Conservation (phyloP, 1,140 invertebrate species). For the Meloidogyne chitwoodi region DNA sequence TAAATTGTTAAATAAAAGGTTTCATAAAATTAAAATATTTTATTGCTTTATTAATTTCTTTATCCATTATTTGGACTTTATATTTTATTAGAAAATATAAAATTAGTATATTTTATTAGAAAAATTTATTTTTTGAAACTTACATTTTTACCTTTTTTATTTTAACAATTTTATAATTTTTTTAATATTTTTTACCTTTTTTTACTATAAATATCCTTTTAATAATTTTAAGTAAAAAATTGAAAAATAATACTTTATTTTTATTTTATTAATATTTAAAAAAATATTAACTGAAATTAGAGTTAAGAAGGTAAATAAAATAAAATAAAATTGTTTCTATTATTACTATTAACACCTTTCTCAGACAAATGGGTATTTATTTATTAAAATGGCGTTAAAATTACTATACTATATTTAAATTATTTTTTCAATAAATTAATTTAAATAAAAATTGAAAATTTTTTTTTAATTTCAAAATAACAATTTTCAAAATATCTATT, state of each 20-base stretch:
- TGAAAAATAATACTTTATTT: not conserved
- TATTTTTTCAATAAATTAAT: not conserved
- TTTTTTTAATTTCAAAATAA: not conserved
- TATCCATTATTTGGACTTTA: too few species aligned
- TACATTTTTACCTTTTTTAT: too few species aligned
- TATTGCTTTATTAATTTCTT: too few species aligned
- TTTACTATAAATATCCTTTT: not conserved
- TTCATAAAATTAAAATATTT: too few species aligned
- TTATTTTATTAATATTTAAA: not conserved
- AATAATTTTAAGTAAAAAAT: constrained; percentile 7
- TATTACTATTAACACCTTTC: not conserved
- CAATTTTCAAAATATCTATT: not conserved
- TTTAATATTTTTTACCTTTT: not conserved
- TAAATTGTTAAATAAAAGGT: too few species aligned
- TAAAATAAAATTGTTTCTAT: not conserved
- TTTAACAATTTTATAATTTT: not conserved
- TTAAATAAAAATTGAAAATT: not conserved
- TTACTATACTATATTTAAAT: too few species aligned
- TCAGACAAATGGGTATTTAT: not conserved
- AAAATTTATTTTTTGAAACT: too few species aligned
- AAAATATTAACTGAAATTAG: not conserved
- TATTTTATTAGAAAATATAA: too few species aligned
- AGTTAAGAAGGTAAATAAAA: not conserved
- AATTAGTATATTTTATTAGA: too few species aligned
- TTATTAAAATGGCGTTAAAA: too few species aligned